Conservation (phyloP, 1,140 invertebrate species). For the Caenorhabditis latens region DNA sequence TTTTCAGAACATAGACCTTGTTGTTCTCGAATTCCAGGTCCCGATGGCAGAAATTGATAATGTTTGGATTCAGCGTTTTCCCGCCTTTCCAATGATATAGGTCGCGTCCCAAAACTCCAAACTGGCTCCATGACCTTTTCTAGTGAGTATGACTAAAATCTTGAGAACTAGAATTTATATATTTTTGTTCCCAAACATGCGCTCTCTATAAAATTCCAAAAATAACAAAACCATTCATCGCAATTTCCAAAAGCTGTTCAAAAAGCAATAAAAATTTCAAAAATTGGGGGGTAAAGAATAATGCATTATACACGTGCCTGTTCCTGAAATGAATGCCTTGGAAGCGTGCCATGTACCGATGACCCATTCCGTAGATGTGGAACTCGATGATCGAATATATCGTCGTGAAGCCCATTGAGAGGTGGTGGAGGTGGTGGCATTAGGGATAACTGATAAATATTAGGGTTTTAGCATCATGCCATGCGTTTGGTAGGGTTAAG, state of each 20-base stretch:
- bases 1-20: too few species aligned
- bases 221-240: conserved; percentile 25
- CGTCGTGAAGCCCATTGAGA: conserved; percentile 48
- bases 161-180: not conserved
- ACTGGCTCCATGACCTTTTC: too few species aligned
- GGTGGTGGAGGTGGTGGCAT: conserved; percentile 62
- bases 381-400: conserved; percentile 56
- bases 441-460: conserved; percentile 57
- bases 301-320: conserved; percentile 64
- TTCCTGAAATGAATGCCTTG: conserved; percentile 65
- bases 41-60: too few species aligned
- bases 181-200: not conserved
- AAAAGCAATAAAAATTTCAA: conserved; percentile 11
- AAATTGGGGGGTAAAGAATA: not conserved
- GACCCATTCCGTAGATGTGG: conserved; percentile 43
- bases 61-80: too few species aligned
- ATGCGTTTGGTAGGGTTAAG: not conserved
- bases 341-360: conserved; percentile 56
- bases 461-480: conserved; percentile 16
- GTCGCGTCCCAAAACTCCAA: too few species aligned
- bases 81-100: too few species aligned
- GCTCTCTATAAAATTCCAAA: not conserved
- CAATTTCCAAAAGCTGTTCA: conserved; percentile 37
- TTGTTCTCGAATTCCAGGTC: too few species aligned
- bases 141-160: too few species aligned